phyloP scores from a whole-genome alignment of 2,113 vertebrate species.

The Eptatretus burgeri region DNA sequence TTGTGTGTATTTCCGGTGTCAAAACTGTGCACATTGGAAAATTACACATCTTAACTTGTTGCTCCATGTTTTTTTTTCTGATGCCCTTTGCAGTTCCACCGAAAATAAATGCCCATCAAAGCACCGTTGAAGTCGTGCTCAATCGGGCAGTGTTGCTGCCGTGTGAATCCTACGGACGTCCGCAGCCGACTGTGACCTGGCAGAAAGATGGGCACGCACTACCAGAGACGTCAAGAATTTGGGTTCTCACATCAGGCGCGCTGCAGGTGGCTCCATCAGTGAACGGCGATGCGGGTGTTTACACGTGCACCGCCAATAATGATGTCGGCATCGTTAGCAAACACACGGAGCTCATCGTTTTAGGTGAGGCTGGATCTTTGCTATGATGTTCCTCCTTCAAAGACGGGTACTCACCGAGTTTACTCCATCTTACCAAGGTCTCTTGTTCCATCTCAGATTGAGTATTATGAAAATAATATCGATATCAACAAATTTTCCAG shows the following conservation, averaged over 20 bases:
- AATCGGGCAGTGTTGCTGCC: slow-evolving; percentile 42
- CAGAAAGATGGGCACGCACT: slow-evolving; percentile 31
- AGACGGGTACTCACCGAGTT: no score
- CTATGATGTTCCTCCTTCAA: not conserved
- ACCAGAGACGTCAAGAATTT: slow-evolving; percentile 15
- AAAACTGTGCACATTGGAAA: no score
- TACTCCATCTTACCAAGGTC: no score
- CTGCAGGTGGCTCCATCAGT: slow-evolving; percentile 47
- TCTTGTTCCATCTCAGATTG: no score
- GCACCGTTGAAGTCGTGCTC: slow-evolving; percentile 21
- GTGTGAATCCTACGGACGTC: slow-evolving; percentile 39
- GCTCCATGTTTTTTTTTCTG: not conserved
- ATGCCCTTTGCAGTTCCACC: slow-evolving; percentile 37
- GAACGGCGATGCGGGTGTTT: slow-evolving; percentile 30
- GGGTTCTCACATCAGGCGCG: slow-evolving; percentile 35
- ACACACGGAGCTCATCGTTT: slow-evolving; percentile 27
- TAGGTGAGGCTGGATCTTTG: slow-evolving; percentile 22
- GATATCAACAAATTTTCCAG: no score
- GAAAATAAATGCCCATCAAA: slow-evolving; percentile 22
- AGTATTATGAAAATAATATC: no score
- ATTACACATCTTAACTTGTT: not conserved
- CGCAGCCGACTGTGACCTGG: slow-evolving; percentile 38
- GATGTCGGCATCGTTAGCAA: slow-evolving; percentile 30
- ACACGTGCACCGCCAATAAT: slow-evolving; percentile 47
- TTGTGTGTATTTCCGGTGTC: no score